Base-by-base conservation (phyloP, 2,888 invertebrate species). In the Punctoribates punctum region DNA sequence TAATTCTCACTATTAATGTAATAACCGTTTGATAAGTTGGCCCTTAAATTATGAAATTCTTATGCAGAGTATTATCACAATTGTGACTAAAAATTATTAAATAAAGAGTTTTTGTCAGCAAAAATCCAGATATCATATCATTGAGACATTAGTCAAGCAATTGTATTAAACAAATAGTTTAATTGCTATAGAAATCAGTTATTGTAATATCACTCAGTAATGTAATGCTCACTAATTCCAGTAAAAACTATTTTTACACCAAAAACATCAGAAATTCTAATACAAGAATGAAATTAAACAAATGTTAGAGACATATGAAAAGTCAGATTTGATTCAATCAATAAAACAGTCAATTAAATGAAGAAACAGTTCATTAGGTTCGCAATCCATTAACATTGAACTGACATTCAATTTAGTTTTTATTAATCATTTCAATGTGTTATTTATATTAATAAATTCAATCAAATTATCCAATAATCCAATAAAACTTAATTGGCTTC, bases 321-420 rank as follows among this genome's bases (percentile, higher is more conserved):
- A 42, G 11, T 42, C 42, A 42, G 42, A 42, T 42, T 42, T 42
- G 42, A 42, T 42, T 42, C 42, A 11, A 42, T 8, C 11, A 42
- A 42, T 9, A 42, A 9, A 42, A 42, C 6, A 42, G 42, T 42
- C 42, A 42, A 5, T 42, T 42, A 42, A 42, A 42, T 42, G 42
- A 42, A 42, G 42, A 42, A 42, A 42, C 42, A 42, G 42, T 42
- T 42, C 42, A 42, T 42, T 42, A 13, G 8, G 11, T 42, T 42
- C 42, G 13, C 42, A 51, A 20, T 51, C n/a, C n/a, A 23, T 23
- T 57, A 23, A 23, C 57, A 57, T 57, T 57, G 57, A 57, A 23
- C 20, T 57, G 57, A 57, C 57, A 57, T 57, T 57, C 23, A 57
- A 57, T 57, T 57, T 23, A 23, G 57, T 57, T 57, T 57, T 57